Conservation (phyloP, 2,888 invertebrate species). For the Teleogryllus oceanicus region DNA sequence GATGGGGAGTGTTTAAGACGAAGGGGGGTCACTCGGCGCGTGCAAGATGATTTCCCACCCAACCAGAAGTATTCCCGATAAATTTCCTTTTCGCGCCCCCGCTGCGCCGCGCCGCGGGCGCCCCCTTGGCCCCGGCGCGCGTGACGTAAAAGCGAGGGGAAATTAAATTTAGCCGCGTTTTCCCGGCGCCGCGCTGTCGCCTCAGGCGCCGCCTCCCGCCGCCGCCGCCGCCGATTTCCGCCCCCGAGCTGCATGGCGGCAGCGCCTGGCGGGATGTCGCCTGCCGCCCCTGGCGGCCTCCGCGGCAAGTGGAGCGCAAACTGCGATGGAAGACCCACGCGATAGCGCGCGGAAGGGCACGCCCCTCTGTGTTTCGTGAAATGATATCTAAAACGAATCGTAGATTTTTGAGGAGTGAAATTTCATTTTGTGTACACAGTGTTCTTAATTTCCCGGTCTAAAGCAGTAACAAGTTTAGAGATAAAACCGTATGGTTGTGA, state of each 20-base stretch:
- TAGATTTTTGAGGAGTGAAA: too few relatives aligned
- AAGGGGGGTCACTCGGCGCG: slow-evolving; percentile 18
- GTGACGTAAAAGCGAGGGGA: slow-evolving; percentile 25
- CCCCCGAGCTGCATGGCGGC: neutral
- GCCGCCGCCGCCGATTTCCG: slow-evolving; percentile 1
- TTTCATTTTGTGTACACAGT: too few relatives aligned
- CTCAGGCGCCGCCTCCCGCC: neutral
- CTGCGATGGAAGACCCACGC: too few relatives aligned
- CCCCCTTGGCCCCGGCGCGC: slow-evolving; percentile 3
- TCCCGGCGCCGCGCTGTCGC: neutral
- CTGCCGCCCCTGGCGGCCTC: too few relatives aligned
- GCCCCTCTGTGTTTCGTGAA: too few relatives aligned
- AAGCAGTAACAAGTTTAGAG: too few relatives aligned
- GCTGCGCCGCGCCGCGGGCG: neutral
- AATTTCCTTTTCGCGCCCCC: slow-evolving; percentile 19
- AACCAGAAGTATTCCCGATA: slow-evolving; percentile 25
- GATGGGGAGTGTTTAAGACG: neutral
- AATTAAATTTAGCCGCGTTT: slow-evolving; percentile 25
- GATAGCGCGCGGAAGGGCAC: too few relatives aligned
- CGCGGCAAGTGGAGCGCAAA: too few relatives aligned
- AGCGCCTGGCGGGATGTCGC: too few relatives aligned
- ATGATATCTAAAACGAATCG: too few relatives aligned
- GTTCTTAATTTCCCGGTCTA: too few relatives aligned
- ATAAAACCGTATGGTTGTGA: too few relatives aligned
- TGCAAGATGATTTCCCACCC: slow-evolving; percentile 24